Evolutionary conservation across 1,140 invertebrate species (phyloP).

Genomic region (Sarcophaga peregrina): DNA sequence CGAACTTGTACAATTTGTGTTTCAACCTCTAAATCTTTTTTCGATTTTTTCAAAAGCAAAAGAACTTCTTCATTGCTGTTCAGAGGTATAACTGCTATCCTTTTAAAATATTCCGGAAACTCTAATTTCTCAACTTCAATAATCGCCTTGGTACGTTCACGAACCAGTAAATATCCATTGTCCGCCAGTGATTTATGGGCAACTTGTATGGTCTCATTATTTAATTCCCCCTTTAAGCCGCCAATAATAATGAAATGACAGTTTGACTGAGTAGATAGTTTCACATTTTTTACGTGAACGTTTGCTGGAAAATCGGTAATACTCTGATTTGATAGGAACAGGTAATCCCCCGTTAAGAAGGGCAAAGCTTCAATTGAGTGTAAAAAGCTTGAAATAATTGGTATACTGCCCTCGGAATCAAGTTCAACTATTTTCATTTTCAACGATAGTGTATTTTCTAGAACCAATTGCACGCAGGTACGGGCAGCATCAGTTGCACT

Average conservation of each 20-base stretch:
- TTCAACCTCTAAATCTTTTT: slow-evolving; percentile 50
- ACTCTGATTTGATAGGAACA: slow-evolving; percentile 67
- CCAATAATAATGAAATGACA: slow-evolving; percentile 70
- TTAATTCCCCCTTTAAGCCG: slow-evolving; percentile 51
- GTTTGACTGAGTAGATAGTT: slow-evolving; percentile 70
- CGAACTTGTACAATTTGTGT: slow-evolving; percentile 58
- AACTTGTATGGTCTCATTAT: slow-evolving; percentile 44
- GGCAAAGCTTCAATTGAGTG: slow-evolving; percentile 73
- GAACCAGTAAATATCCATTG: slow-evolving; percentile 68
- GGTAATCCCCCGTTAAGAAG: slow-evolving; percentile 68
- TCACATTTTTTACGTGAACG: slow-evolving; percentile 73
- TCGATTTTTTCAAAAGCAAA: slow-evolving; percentile 57
- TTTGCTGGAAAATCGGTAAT: slow-evolving; percentile 66
- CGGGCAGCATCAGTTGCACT: slow-evolving; percentile 56
- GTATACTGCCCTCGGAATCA: slow-evolving; percentile 64
- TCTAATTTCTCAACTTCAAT: slow-evolving; percentile 49
- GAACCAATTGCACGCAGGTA: slow-evolving; percentile 73
- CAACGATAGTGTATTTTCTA: slow-evolving; percentile 79
- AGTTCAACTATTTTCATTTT: slow-evolving; percentile 78
- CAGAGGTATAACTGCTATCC: slow-evolving; percentile 59
- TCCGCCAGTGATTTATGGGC: slow-evolving; percentile 59
- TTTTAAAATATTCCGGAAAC: slow-evolving; percentile 49
- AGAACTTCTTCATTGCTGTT: slow-evolving; percentile 55
- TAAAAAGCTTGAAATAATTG: slow-evolving; percentile 69
- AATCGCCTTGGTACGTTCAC: slow-evolving; percentile 61